Conservation (phyloP, 1,140 invertebrate genomes). For the Bombus impatiens region DNA sequence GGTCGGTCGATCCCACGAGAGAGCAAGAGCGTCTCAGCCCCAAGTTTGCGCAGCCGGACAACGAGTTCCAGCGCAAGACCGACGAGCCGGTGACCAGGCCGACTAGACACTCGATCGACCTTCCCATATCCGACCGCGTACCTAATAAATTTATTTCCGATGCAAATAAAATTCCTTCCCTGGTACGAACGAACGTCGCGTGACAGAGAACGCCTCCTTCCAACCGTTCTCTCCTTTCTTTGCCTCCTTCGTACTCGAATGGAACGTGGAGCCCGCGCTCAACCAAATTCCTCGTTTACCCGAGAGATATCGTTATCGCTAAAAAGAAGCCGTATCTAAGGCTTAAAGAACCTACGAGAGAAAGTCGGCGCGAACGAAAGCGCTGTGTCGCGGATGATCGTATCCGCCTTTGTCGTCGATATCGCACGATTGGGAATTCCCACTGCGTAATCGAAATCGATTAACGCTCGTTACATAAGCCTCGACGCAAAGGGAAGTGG, state of each 20-base stretch:
- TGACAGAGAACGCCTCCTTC: too few relatives aligned
- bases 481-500: too few relatives aligned
- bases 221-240: too few relatives aligned
- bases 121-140: constrained; percentile 71
- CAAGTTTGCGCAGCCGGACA: constrained; percentile 78
- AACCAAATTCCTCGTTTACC: too few relatives aligned
- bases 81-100: neutral
- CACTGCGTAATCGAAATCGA: neutral
- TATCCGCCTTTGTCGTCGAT: neutral
- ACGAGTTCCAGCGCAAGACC: constrained; percentile 33
- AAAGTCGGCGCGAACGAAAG: too few relatives aligned
- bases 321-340: too few relatives aligned
- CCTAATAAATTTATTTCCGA: constrained; percentile 69
- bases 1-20: neutral
- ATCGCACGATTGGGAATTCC: neutral
- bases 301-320: too few relatives aligned
- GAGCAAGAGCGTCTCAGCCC: constrained; percentile 1
- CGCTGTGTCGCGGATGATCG: too few relatives aligned
- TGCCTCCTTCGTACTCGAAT: too few relatives aligned
- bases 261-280: too few relatives aligned
- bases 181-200: neutral
- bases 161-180: constrained; percentile 50
- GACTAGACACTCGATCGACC: constrained; percentile 22
- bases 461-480: too few relatives aligned
- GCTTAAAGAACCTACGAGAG: too few relatives aligned